phyloP scores from a whole-genome alignment of 2,888 invertebrate species.

The Pemphredon lugubris region DNA sequence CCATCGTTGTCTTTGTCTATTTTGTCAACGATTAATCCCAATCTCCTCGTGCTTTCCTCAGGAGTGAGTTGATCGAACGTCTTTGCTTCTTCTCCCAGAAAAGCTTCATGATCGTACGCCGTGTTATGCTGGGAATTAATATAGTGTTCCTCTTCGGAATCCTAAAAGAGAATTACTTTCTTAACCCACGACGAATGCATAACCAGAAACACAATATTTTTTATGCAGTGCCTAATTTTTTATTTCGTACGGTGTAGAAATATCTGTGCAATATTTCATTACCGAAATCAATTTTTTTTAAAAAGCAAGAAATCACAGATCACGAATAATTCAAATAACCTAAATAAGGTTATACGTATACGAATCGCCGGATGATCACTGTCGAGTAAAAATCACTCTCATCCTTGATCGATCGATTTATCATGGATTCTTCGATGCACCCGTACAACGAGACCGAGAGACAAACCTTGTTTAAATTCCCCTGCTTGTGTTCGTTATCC shows the following conservation, averaged over 20 bases:
- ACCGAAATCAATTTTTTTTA: background rate
- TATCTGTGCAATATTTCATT: too few species aligned
- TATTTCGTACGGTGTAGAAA: too few species aligned
- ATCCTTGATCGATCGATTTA: too few species aligned
- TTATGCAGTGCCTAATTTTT: too few species aligned
- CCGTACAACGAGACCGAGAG: background rate
- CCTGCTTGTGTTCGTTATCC: constrained; percentile 85
- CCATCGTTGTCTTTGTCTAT: constrained; percentile 94
- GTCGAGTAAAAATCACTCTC: too few species aligned
- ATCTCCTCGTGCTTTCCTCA: constrained; percentile 95
- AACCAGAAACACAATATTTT: too few species aligned
- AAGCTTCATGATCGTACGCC: constrained; percentile 98
- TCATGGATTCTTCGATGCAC: too few species aligned
- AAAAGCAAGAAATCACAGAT: background rate
- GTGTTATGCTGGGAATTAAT: constrained; percentile 91
- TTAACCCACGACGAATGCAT: background rate
- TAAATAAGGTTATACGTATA: constrained; percentile 24
- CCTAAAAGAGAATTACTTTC: constrained; percentile 64
- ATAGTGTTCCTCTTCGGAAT: constrained; percentile 90
- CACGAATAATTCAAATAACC: constrained; percentile 1
- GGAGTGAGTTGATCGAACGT: constrained; percentile 96
- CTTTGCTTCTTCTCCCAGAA: constrained; percentile 96
- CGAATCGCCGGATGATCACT: background rate
- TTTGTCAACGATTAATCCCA: constrained; percentile 95
- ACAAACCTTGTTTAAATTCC: constrained; percentile 83